Evolutionary conservation across 2,797 vertebrate genomes (phyloP).

Genomic region (Amphiprion clarkii): DNA sequence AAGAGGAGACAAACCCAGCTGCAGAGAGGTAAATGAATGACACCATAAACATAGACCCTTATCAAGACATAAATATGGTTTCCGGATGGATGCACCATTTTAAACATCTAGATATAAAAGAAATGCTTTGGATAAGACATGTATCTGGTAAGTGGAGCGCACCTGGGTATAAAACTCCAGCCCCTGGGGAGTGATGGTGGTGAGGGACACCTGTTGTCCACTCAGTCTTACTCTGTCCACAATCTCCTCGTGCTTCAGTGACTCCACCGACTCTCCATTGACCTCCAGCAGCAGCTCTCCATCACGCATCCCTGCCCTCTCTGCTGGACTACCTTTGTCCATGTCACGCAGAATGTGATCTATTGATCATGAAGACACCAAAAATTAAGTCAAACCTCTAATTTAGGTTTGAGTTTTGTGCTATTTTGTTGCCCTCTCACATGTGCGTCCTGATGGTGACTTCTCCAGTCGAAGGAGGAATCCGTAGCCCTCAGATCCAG

Average conservation of each 20-base stretch:
- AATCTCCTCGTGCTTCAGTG: conserved; percentile 86
- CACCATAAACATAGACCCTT: background rate
- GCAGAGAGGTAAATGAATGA: conserved; percentile 13
- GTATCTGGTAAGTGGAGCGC: background rate
- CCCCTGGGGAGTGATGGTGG: conserved; percentile 85
- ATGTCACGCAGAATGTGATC: conserved; percentile 90
- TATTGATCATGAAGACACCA: conserved; percentile 46
- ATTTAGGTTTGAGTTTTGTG: too few relatives aligned
- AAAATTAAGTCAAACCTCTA: background rate
- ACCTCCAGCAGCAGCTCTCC: conserved; percentile 94
- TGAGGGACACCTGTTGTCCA: conserved; percentile 83
- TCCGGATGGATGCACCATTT: background rate
- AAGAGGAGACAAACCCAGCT: conserved; percentile 84
- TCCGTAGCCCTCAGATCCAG: conserved; percentile 87
- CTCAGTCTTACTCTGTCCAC: conserved; percentile 88
- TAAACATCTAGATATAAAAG: background rate
- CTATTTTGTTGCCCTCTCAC: conserved; percentile 76
- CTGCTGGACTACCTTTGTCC: conserved; percentile 87
- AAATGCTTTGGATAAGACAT: background rate
- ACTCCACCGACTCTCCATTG: conserved; percentile 89
- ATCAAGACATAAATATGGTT: background rate
- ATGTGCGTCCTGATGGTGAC: conserved; percentile 73
- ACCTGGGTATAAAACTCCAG: conserved; percentile 92
- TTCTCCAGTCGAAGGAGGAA: conserved; percentile 92
- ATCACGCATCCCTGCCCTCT: conserved; percentile 89